A percentile compares a stretch with the other conserved stretches of the same genome.
Evolutionary conservation across 1,140 invertebrate species (phyloP).

Genomic region (Lucilia sericata): DNA sequence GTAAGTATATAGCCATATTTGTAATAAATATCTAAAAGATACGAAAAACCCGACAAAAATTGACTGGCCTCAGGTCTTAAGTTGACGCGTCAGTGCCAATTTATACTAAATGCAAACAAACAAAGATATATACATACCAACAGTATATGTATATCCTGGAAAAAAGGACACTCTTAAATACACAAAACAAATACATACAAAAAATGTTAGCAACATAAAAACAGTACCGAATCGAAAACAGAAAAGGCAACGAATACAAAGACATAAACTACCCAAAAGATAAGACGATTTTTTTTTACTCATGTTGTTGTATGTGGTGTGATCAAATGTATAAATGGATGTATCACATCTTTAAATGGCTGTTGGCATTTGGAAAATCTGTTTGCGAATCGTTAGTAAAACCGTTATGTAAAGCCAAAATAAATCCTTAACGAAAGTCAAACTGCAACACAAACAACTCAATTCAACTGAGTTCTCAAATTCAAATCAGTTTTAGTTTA

Average conservation of each 20-base stretch:
- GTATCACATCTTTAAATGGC: conserved; percentile 26
- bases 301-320: not conserved
- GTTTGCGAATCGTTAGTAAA: conserved; percentile 29
- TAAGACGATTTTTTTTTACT: not conserved
- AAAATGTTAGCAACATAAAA: not conserved
- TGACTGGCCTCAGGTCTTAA: not conserved
- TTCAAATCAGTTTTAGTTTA: conserved; percentile 15
- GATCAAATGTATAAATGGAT: not conserved
- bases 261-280: not conserved
- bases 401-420: conserved; percentile 26
- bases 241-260: not conserved
- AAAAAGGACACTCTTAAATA: not conserved
- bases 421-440: conserved; percentile 29
- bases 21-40: not conserved
- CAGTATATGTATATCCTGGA: not conserved
- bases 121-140: not conserved
- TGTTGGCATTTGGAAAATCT: conserved; percentile 29
- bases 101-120: not conserved
- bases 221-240: not conserved
- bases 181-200: not conserved
- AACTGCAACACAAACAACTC: conserved; percentile 21
- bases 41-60: not conserved
- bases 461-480: not conserved
- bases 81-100: not conserved
- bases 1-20: not conserved